Evolutionary conservation across 1,140 invertebrate genomes (phyloP).

Genomic region (Dryas iulia): DNA sequence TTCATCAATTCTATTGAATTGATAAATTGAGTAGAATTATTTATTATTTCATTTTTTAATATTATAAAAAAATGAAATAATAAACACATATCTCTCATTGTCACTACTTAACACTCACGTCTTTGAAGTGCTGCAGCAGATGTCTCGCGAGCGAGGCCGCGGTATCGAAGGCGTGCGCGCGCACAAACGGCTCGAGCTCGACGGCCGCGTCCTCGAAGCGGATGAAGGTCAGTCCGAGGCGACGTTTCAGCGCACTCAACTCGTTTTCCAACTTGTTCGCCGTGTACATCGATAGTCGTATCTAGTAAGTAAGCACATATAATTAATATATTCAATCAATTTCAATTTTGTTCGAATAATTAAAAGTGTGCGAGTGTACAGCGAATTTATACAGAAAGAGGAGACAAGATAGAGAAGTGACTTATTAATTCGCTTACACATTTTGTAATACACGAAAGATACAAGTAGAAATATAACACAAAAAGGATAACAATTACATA

Average conservation of each 20-base stretch:
- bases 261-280: slow-evolving; percentile 86
- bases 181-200: slow-evolving; percentile 92
- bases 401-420: too few relatives aligned
- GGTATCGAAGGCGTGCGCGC: slow-evolving; percentile 94
- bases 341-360: too few relatives aligned
- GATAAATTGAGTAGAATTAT: too few relatives aligned
- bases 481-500: too few relatives aligned
- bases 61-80: neutral
- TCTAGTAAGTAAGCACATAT: slow-evolving; percentile 53
- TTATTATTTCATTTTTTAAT: too few relatives aligned
- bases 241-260: slow-evolving; percentile 90
- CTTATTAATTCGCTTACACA: too few relatives aligned
- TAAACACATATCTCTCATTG: neutral
- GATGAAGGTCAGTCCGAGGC: slow-evolving; percentile 93
- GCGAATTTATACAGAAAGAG: too few relatives aligned
- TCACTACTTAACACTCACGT: slow-evolving; percentile 74
- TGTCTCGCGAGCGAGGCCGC: slow-evolving; percentile 88
- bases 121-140: slow-evolving; percentile 90
- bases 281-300: slow-evolving; percentile 93
- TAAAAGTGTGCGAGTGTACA: too few relatives aligned
- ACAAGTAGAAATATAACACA: too few relatives aligned
- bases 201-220: slow-evolving; percentile 98
- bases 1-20: too few relatives aligned
- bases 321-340: too few relatives aligned
- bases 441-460: too few relatives aligned